Conservation (phyloP, 2,113 vertebrate genomes). For the Elgaria multicarinata region DNA sequence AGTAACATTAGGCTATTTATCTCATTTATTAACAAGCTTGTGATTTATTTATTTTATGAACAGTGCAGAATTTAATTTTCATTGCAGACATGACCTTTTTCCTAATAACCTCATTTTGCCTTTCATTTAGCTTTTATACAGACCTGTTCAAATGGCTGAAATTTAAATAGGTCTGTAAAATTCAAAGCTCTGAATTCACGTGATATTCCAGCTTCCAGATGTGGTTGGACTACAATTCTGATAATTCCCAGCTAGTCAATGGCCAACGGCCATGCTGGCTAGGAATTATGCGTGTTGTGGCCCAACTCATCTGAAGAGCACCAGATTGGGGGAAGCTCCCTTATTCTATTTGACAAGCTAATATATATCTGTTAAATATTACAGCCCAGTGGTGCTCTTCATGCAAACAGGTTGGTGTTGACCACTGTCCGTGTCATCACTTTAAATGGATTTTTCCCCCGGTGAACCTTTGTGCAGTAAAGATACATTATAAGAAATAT, state of each 20-base stretch:
- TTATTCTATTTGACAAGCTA: slow-evolving; percentile 20
- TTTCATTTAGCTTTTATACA: neutral
- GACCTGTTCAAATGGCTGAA: neutral
- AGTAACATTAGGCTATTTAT: neutral
- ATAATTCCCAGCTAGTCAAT: no score
- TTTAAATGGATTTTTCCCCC: neutral
- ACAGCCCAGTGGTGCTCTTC: neutral
- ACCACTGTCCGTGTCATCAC: neutral
- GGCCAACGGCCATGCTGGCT: no score
- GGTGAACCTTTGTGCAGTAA: neutral
- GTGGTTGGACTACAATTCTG: no score
- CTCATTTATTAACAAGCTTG: slow-evolving; percentile 4
- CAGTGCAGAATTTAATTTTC: slow-evolving; percentile 34
- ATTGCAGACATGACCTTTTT: neutral
- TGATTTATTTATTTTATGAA: slow-evolving; percentile 17
- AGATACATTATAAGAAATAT: neutral
- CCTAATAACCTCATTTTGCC: slow-evolving; percentile 5
- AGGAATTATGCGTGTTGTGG: no score
- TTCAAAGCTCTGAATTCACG: neutral
- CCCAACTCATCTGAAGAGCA: no score
- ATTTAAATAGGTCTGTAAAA: slow-evolving; percentile 21
- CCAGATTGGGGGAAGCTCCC: no score
- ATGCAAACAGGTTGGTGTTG: neutral
- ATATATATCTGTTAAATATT: neutral
- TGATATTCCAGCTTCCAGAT: no score